Evolutionary conservation across 2,113 vertebrate genomes (phyloP).

Genomic region (Phalacrocorax pelagicus): DNA sequence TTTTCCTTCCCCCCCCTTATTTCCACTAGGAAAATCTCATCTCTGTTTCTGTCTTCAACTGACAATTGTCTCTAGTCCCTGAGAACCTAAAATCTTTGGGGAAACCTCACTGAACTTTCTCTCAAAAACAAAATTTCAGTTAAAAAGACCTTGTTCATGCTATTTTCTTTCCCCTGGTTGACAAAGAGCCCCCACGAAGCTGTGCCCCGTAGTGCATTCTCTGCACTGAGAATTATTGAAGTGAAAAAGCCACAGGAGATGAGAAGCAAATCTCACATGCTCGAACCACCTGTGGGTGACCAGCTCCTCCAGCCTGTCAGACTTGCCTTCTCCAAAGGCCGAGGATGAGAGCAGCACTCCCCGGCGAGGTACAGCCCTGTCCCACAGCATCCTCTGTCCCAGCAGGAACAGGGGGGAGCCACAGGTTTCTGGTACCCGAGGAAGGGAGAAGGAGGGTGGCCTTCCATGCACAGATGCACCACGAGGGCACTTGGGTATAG

Average conservation of each 20-base stretch:
- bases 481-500: background rate
- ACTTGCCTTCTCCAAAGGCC: background rate
- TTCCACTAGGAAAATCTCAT: background rate
- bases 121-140: background rate
- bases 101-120: background rate
- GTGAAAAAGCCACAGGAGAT: background rate
- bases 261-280: background rate
- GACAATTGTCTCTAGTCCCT: background rate
- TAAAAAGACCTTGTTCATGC: background rate
- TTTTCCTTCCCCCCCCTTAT: background rate
- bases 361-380: fast-evolving
- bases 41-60: background rate
- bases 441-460: background rate
- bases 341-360: background rate
- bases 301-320: background rate
- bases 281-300: background rate
- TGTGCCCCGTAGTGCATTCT: fast-evolving
- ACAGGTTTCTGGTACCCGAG: background rate
- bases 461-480: background rate
- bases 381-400: background rate
- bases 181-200: background rate
- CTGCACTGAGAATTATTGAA: background rate
- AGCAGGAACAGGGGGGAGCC: background rate
- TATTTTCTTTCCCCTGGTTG: background rate
- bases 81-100: background rate